Percentiles rank a stretch among this genome's conserved stretches.
Conservation (phyloP, 2,797 vertebrate species). For the Zalophus californianus region DNA sequence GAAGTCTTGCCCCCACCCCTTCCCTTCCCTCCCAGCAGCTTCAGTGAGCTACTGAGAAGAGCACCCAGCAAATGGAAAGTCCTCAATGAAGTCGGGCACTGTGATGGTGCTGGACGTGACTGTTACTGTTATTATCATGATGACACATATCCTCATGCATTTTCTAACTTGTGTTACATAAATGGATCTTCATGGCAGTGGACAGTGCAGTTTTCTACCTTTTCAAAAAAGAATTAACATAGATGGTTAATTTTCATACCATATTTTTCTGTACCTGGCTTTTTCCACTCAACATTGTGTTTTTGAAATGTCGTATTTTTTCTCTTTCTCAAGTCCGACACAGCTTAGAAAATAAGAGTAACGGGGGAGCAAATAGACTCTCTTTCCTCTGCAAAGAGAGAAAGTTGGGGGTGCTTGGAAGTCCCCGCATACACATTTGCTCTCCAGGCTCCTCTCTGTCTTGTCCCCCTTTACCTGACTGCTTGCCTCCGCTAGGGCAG, state of each 20-base stretch:
- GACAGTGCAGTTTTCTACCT: not conserved
- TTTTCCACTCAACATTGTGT: not conserved
- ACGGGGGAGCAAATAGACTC: not conserved
- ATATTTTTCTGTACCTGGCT: not conserved
- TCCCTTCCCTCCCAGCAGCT: not conserved
- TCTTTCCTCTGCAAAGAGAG: not conserved
- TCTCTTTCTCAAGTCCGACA: not conserved
- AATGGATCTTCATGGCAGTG: not conserved
- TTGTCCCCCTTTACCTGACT: not conserved
- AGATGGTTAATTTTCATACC: not conserved
- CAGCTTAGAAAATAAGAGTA: not conserved
- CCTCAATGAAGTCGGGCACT: not conserved
- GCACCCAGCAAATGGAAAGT: not conserved
- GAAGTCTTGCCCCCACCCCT: not conserved
- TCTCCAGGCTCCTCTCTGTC: not conserved
- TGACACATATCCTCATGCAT: not conserved
- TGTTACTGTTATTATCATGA: not conserved
- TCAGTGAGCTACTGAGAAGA: not conserved
- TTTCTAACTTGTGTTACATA: not conserved
- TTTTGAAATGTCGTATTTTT: not conserved
- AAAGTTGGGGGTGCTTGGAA: not conserved
- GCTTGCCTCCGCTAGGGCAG: not conserved
- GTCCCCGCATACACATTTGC: accelerated
- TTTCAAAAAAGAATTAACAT: not conserved
- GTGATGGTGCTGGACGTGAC: not conserved